Percentiles rank a stretch among this genome's conserved stretches.
Conservation (phyloP, 1,140 invertebrate genomes). For the Atta colombica region DNA sequence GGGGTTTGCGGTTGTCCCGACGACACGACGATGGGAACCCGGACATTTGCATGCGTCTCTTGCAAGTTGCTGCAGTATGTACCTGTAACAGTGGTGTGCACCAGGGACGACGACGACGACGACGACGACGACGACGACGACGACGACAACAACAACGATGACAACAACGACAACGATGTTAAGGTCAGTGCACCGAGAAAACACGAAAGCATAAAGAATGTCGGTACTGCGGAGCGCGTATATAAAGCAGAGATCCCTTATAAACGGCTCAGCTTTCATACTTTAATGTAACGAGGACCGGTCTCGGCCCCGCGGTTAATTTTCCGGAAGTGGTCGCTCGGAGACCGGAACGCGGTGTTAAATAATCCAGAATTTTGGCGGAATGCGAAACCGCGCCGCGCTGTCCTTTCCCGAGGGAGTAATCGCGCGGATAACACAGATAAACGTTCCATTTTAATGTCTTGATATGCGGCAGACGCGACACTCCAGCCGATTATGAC, state of each 20-base stretch:
- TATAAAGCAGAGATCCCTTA: conserved; percentile 54
- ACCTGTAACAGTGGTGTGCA: conserved; percentile 34
- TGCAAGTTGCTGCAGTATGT: conserved; percentile 36
- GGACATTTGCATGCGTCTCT: conserved; percentile 57
- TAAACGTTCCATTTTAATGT: conserved; percentile 44
- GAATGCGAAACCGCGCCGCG: conserved; percentile 17
- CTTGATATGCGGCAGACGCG: conserved; percentile 14
- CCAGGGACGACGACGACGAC: conserved; percentile 15
- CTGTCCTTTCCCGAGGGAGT: not conserved
- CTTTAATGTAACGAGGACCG: conserved; percentile 54
- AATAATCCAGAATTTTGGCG: conserved; percentile 54
- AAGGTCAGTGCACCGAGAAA: conserved; percentile 45
- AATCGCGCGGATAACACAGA: conserved; percentile 40
- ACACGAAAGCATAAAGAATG: conserved; percentile 53
- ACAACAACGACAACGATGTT: conserved; percentile 18
- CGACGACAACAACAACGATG: conserved; percentile 1
- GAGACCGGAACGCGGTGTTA: conserved; percentile 26
- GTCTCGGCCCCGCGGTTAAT: conserved; percentile 59
- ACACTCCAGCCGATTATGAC: not conserved
- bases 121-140: not conserved
- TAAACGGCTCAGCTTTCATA: conserved; percentile 38
- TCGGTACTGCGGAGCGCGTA: conserved; percentile 7
- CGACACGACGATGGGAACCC: conserved; percentile 32
- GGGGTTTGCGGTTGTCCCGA: conserved; percentile 55
- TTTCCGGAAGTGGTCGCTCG: conserved; percentile 54